Base-by-base conservation (phyloP, 2,888 invertebrate species). In the Dendrolimus houi region DNA sequence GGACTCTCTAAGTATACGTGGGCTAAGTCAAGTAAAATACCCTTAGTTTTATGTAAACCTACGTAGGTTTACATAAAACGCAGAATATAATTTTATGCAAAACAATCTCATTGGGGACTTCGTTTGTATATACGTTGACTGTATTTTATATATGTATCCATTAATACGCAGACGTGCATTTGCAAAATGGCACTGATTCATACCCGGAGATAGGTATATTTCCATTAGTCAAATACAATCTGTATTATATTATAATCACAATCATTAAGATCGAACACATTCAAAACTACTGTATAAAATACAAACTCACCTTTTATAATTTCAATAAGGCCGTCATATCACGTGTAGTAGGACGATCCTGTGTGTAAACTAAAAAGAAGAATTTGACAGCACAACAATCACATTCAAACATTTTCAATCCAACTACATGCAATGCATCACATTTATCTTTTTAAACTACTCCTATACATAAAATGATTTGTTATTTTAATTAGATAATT, bases 381-480 rank as follows among this genome's bases (percentile, higher is more conserved):
- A 29, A 29, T 29, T 29, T 47, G 47, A 47, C 47, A 47, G 47
- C 47, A 47, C 47, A 47, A 47, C 47, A 47, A 10, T 47, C 12
- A 10, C 47, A 47, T 47, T 47, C 47, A 47, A 47, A 12, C 12
- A 47, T 47, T 10, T 47, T 12, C 47, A 59, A 60, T 62, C 59
- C 63, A 79, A 71, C 77, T 69, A 66, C 85, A 85, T 85, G 85
- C 82, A 80, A 75, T 71, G 70, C 71, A 68, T 76, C 71, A 75
- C 54, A 59, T 12, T 47, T 41, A 56, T 56, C 52, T 41, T 53
- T 47, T 12, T 69, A 69, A 61, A 64, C 65, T 60, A 66, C 64
- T 65, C 68, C 64, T 60, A 70, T 65, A 68, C 69, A 68, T 64
- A 69, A 53, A 54, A 56, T 59, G 29, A 10, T 53, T 53, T 55